phyloP scores from a whole-genome alignment of 2,888 invertebrate genomes.

The Patella ulyssiponensis region DNA sequence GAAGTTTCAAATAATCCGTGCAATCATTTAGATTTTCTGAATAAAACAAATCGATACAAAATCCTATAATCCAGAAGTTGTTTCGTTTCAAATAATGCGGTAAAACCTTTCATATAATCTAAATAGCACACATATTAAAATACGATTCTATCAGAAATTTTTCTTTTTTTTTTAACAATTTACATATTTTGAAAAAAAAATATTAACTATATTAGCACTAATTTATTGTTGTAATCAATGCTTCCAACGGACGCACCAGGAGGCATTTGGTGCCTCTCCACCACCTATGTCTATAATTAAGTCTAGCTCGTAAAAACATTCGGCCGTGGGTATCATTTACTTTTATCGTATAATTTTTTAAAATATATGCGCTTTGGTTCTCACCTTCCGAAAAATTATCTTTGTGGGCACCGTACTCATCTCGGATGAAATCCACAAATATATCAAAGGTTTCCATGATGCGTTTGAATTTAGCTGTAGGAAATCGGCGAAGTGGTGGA shows the following conservation, averaged over 20 bases:
- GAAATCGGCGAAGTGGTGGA: slow-evolving; percentile 23
- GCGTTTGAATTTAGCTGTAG: slow-evolving; percentile 1
- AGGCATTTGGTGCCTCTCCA: no score
- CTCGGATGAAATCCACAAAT: not conserved
- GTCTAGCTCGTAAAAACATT: no score
- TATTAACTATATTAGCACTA: no score
- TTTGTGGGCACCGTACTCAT: slow-evolving; percentile 21
- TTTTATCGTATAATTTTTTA: no score
- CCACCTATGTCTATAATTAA: no score
- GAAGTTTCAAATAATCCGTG: slow-evolving; percentile 29
- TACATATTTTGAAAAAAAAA: no score
- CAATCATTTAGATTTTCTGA: not conserved
- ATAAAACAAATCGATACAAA: no score
- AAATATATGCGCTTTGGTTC: not conserved
- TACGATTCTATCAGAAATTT: no score
- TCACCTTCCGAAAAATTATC: slow-evolving; percentile 28
- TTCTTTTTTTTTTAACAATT: no score
- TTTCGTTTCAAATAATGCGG: not conserved
- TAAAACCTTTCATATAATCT: slow-evolving; percentile 25
- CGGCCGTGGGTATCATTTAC: no score
- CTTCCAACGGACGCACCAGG: no score
- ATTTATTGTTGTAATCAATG: no score
- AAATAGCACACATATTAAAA: not conserved
- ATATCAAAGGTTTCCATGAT: not conserved
- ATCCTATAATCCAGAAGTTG: not conserved